Evolutionary conservation across 2,113 vertebrate species (phyloP).

Genomic region (Cyrtonyx montezumae): DNA sequence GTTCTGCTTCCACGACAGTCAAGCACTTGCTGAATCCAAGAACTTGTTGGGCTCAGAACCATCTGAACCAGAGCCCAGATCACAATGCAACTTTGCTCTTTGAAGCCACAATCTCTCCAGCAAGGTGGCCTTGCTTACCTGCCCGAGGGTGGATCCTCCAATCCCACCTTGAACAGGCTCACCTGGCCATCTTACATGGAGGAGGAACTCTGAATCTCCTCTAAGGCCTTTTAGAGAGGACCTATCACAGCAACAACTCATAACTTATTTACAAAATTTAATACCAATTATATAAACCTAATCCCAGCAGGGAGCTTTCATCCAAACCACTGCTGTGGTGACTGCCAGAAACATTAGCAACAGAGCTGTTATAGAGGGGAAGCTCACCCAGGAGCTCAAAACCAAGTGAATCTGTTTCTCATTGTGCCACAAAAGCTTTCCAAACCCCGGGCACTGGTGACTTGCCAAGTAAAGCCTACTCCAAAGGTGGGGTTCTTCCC

Average conservation of each 20-base stretch:
- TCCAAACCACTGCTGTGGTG: conserved; percentile 12
- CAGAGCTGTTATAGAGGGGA: neutral
- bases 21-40: neutral
- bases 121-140: neutral
- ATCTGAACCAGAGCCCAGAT: neutral
- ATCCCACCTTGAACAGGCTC: neutral
- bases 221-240: neutral
- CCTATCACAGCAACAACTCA: neutral
- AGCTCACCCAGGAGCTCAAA: conserved; percentile 36
- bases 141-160: neutral
- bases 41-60: neutral
- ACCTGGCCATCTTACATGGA: accelerated
- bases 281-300: conserved; percentile 23
- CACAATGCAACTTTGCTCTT: neutral
- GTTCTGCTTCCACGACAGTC: neutral
- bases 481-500: conserved; percentile 25
- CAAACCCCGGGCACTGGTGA: neutral
- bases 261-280: neutral
- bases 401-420: conserved; percentile 7
- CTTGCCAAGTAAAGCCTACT: neutral
- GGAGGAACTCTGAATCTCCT: neutral
- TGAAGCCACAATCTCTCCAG: neutral
- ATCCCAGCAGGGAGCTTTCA: conserved; percentile 46
- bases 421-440: neutral
- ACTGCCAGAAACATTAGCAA: conserved; percentile 46